These are phyloP conservation scores for Adineta ricciae DNA, from an alignment of 2,888 invertebrate species.

Conservation along the genomic window DNA sequence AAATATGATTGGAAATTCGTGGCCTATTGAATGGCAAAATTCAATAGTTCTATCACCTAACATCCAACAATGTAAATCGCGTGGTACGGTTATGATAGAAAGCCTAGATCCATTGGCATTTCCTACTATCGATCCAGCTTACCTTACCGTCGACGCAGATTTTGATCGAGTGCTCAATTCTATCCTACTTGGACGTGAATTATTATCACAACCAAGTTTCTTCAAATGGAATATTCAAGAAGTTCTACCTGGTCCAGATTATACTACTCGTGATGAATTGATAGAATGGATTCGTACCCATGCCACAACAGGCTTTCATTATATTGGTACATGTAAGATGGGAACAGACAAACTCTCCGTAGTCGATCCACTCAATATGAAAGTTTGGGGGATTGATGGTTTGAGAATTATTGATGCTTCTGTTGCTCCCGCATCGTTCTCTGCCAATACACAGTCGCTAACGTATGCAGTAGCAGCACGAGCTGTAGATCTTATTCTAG, in stretches of 20 bases:
- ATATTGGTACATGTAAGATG: slow-evolving; percentile 25
- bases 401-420: slow-evolving; percentile 39
- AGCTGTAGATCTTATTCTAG: slow-evolving; percentile 34
- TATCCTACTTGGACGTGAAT: not conserved
- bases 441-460: slow-evolving; percentile 39
- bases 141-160: not conserved
- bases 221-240: not conserved
- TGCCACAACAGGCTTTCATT: slow-evolving; percentile 27
- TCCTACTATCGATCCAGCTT: not conserved
- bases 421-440: slow-evolving; percentile 37
- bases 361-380: slow-evolving; percentile 27
- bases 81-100: not conserved
- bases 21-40: not conserved
- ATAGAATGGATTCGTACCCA: slow-evolving; percentile 1
- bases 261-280: not conserved
- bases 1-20: not conserved
- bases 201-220: not conserved
- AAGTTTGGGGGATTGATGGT: slow-evolving; percentile 38
- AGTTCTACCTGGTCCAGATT: not conserved
- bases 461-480: slow-evolving; percentile 39
- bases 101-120: not conserved
- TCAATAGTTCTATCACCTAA: not conserved
- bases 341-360: slow-evolving; percentile 18
- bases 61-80: not conserved
- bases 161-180: not conserved